Evolutionary conservation across 1,140 invertebrate genomes (phyloP).

Genomic region (roundworm (Caenorhabditis elegans)): DNA sequence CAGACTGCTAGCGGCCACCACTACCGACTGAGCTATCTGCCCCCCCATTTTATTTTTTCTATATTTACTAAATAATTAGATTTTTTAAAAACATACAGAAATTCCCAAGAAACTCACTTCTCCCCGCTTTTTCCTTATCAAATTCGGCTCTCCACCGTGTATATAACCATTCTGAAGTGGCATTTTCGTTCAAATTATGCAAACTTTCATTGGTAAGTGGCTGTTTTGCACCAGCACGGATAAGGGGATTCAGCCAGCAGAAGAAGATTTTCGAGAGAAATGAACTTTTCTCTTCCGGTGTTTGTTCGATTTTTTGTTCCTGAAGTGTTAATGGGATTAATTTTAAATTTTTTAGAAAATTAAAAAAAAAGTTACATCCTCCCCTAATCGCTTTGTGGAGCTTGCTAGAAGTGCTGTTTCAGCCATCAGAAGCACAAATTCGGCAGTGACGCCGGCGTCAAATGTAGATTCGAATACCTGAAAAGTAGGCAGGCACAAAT

Average conservation of each 20-base stretch:
- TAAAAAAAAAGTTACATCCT: background rate
- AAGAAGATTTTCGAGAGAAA: background rate
- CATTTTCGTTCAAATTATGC: background rate
- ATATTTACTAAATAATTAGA: no score
- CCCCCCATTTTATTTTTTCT: no score
- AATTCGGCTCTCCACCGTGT: background rate
- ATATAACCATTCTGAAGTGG: background rate
- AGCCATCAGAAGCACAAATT: background rate
- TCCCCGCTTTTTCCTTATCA: background rate
- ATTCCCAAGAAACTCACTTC: background rate
- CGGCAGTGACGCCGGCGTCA: constrained; percentile 3
- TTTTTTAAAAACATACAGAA: no score
- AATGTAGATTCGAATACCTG: background rate
- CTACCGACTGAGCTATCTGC: no score
- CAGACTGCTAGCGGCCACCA: no score
- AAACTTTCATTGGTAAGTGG: background rate
- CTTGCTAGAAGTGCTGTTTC: background rate
- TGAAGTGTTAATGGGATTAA: background rate
- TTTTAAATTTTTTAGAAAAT: background rate
- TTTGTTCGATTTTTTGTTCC: background rate
- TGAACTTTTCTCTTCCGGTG: background rate
- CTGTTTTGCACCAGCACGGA: background rate
- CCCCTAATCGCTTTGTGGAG: background rate
- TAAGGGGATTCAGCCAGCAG: background rate
- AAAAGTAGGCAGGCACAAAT: no score